phyloP scores from a whole-genome alignment of 2,888 invertebrate species.

The Cephus rjabovi region DNA sequence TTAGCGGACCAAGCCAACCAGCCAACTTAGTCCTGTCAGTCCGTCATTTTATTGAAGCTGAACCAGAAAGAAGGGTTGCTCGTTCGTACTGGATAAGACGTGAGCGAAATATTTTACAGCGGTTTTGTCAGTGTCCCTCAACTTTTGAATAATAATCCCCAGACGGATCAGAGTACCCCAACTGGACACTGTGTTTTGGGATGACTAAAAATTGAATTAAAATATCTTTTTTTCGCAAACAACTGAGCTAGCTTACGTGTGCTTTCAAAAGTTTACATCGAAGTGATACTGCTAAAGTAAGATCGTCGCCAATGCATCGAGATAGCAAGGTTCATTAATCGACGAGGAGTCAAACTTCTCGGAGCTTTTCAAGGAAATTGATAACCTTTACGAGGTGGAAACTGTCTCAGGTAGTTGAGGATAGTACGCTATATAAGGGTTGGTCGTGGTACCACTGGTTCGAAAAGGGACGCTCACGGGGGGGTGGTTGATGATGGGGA shows the following conservation, averaged over 20 bases:
- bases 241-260: no score
- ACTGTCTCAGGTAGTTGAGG: not conserved
- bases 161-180: no score
- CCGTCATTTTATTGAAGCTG: not conserved
- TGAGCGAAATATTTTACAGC: conserved; percentile 33
- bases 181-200: no score
- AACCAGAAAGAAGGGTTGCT: not conserved
- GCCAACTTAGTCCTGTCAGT: not conserved
- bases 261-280: no score
- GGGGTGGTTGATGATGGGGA: conserved; percentile 11
- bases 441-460: no score
- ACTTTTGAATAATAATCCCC: conserved; percentile 12
- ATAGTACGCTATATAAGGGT: not conserved
- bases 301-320: no score
- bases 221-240: no score
- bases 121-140: conserved; percentile 35
- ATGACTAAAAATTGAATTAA: no score
- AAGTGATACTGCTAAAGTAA: no score
- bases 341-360: no score
- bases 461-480: conserved; percentile 10
- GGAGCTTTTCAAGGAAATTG: conserved; percentile 8
- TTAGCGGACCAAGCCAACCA: no score
- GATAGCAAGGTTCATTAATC: no score
- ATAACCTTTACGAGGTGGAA: conserved; percentile 9
- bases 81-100: conserved; percentile 33